Conservation (phyloP, 2,888 invertebrate genomes). For the Leucophenga maculata region DNA sequence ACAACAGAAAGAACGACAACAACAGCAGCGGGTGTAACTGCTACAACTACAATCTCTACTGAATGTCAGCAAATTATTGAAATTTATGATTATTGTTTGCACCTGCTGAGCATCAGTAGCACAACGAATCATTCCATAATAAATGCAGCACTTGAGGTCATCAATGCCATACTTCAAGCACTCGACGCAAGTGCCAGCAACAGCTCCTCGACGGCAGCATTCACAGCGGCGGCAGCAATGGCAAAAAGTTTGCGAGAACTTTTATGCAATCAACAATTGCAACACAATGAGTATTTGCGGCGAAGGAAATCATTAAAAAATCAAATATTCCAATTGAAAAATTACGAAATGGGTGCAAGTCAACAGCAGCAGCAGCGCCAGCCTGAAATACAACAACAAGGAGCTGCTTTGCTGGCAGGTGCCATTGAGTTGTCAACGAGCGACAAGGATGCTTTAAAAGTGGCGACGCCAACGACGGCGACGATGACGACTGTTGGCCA, state of each 20-base stretch:
- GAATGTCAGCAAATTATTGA: conserved; percentile 73
- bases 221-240: conserved; percentile 36
- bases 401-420: conserved; percentile 31
- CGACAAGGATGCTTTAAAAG: conserved; percentile 13
- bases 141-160: conserved; percentile 86
- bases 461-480: conserved; percentile 6
- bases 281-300: conserved; percentile 71
- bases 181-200: conserved; percentile 52
- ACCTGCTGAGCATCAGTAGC: conserved; percentile 78
- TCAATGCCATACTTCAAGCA: conserved; percentile 69
- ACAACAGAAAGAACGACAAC: conserved; percentile 9
- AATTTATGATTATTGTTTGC: conserved; percentile 84
- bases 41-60: conserved; percentile 29
- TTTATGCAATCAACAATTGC: conserved; percentile 68
- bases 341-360: conserved; percentile 64
- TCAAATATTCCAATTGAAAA: conserved; percentile 72
- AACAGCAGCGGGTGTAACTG: conserved; percentile 18
- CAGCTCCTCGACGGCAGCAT: not conserved
- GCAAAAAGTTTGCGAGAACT: conserved; percentile 65
- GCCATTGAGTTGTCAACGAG: conserved; percentile 16
- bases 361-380: conserved; percentile 41
- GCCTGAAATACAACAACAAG: conserved; percentile 28
- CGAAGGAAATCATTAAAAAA: conserved; percentile 72
- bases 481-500: conserved; percentile 38
- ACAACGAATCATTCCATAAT: conserved; percentile 89